Evolutionary conservation across 2,888 invertebrate genomes (phyloP), one percentile per base, ranked within the genome.

Genomic region (Yponomeuta evonymella): DNA sequence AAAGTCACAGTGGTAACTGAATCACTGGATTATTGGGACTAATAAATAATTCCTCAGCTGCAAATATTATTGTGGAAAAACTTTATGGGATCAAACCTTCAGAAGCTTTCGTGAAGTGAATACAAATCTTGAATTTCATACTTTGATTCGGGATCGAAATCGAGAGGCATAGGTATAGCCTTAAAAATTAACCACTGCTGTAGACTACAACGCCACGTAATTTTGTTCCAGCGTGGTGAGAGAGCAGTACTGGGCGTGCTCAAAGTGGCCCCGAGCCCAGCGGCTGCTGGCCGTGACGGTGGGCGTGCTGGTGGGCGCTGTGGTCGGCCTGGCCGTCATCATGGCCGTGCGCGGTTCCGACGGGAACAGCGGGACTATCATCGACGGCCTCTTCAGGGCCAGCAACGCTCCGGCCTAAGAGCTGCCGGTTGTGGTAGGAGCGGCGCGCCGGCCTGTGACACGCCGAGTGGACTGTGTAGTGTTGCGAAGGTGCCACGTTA

Each of bases 211-310:
- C 33, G 5, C 33, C 33, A 2, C 33, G 33, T 33, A 4, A n/a
- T 43, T 70, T 65, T 2, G 11, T 65, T 65, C 48, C 65, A 65
- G 65, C n/a, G 91, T 70, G 0, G 80, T 87, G 67, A 82, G 88
- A 0, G 91, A 92, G 78, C 91, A 92, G 74, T 92, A 92, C 78
- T 92, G 91, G 87, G 78, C 88, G 0, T 92, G 91, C 73, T 82
- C 91, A 1, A 85, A 80, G 63, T 92, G 91, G 91, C 85, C 90
- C 0, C 76, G 79, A 43, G 83, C 79, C 0, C 89, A 90, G 75
- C 75, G 83, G 8, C 58, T 84, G 15, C 80, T 91, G 36, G 89
- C 88, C 3, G 75, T 90, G 12, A 75, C 83, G 0, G 88, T 86
- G 3, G 90, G 87, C 0, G 74, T 91, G 0, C 82, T 89, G 0